A percentile compares a stretch with the other conserved stretches of the same genome.
Evolutionary conservation across 1,140 invertebrate species (phyloP).

Genomic region (Microplitis mediator): DNA sequence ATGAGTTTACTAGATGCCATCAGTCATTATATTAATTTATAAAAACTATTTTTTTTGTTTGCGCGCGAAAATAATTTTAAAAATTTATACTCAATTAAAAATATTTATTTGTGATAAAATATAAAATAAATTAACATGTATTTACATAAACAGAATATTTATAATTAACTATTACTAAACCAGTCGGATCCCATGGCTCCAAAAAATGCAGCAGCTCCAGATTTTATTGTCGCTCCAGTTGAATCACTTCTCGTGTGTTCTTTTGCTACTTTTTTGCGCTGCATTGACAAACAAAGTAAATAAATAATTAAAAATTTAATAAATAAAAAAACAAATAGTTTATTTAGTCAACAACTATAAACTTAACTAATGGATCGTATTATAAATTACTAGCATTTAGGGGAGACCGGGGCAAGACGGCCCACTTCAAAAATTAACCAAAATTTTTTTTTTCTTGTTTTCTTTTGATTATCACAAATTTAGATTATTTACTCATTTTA

Average conservation of each 20-base stretch:
- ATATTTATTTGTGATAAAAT: slow-evolving; percentile 11
- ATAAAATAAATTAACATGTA: slow-evolving; percentile 23
- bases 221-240: slow-evolving; percentile 64
- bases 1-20: slow-evolving; percentile 56
- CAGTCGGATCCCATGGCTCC: slow-evolving; percentile 80
- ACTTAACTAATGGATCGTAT: no score
- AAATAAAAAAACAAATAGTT: neutral
- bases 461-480: no score
- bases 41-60: neutral
- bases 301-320: no score
- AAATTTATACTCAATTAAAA: slow-evolving; percentile 1
- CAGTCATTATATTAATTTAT: slow-evolving; percentile 29
- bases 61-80: neutral
- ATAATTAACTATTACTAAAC: slow-evolving; percentile 64
- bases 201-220: slow-evolving; percentile 76
- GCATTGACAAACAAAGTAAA: slow-evolving; percentile 16
- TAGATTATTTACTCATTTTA: no score
- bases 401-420: no score
- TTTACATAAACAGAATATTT: neutral
- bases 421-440: no score
- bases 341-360: neutral
- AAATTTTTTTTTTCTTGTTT: no score
- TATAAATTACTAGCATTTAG: no score
- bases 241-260: slow-evolving; percentile 53
- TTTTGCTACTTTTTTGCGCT: slow-evolving; percentile 51